Percentiles rank a stretch among this genome's conserved stretches.
phyloP scores from a whole-genome alignment of 1,140 invertebrate species.

The Trichomalopsis sarcophagae region DNA sequence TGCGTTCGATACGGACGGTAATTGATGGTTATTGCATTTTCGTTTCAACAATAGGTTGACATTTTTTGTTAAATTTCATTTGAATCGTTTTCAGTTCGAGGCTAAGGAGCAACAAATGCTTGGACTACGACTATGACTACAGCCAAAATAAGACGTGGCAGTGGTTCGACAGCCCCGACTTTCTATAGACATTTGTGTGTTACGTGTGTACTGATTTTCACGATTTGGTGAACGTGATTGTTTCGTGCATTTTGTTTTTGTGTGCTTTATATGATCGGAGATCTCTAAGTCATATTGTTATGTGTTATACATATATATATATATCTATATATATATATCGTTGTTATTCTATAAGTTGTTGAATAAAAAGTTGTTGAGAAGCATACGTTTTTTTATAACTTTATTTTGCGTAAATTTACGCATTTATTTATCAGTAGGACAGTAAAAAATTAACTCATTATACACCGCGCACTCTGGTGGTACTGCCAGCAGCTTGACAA shows the following conservation, averaged over 20 bases:
- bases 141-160: constrained; percentile 74
- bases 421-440: constrained; percentile 18
- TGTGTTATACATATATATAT: no score
- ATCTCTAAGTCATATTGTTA: constrained; percentile 5
- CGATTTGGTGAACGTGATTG: not conserved
- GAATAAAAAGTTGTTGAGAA: not conserved
- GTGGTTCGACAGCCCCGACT: constrained; percentile 78
- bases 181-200: constrained; percentile 5
- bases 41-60: not conserved
- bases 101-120: constrained; percentile 70
- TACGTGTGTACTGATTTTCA: not conserved
- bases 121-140: constrained; percentile 73
- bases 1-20: constrained; percentile 73
- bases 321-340: not conserved
- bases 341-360: constrained; percentile 8
- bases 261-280: not conserved
- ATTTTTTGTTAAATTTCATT: not conserved
- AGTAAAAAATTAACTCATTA: not conserved
- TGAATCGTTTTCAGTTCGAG: constrained; percentile 68
- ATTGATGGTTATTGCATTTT: not conserved
- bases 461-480: no score
- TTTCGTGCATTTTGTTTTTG: not conserved
- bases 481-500: no score
- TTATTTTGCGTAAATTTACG: not conserved
- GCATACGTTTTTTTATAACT: not conserved